These are phyloP conservation scores for Neodiprion lecontei DNA, from an alignment of 1,140 invertebrate species.

Conservation along the genomic window DNA sequence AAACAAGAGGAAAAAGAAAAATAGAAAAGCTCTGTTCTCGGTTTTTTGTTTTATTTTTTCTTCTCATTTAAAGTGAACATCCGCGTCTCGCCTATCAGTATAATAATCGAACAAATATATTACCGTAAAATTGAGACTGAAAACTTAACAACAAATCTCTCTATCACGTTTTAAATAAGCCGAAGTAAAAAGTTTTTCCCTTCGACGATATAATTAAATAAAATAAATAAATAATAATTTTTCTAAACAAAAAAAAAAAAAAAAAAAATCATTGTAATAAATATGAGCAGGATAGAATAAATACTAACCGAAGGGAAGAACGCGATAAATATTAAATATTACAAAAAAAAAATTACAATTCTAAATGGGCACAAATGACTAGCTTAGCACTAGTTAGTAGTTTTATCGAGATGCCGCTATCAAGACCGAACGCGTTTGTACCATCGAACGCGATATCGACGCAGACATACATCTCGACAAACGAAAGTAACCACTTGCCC, in stretches of 20 bases:
- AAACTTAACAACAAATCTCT: background rate
- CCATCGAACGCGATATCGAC: constrained; percentile 46
- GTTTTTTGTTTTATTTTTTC: no score
- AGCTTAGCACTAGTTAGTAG: constrained; percentile 39
- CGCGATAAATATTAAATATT: background rate
- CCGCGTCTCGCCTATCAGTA: no score
- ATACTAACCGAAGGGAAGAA: background rate
- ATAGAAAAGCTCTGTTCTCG: no score
- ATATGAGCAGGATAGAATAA: background rate
- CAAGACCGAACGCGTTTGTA: constrained; percentile 51
- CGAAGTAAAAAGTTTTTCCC: no score
- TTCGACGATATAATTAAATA: background rate
- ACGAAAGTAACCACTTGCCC: constrained; percentile 54
- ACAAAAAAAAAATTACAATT: background rate
- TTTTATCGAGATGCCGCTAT: constrained; percentile 53
- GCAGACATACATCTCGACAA: constrained; percentile 50
- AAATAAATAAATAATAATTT: background rate
- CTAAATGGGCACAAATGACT: constrained; percentile 43
- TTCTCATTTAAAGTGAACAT: no score
- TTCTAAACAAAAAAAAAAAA: no score
- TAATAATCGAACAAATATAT: no score
- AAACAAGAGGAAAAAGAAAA: no score
- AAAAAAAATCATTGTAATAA: background rate
- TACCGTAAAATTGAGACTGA: background rate
- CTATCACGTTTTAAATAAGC: background rate